Evolutionary conservation across 2,797 vertebrate species (phyloP).

Genomic region (Agapornis canus): DNA sequence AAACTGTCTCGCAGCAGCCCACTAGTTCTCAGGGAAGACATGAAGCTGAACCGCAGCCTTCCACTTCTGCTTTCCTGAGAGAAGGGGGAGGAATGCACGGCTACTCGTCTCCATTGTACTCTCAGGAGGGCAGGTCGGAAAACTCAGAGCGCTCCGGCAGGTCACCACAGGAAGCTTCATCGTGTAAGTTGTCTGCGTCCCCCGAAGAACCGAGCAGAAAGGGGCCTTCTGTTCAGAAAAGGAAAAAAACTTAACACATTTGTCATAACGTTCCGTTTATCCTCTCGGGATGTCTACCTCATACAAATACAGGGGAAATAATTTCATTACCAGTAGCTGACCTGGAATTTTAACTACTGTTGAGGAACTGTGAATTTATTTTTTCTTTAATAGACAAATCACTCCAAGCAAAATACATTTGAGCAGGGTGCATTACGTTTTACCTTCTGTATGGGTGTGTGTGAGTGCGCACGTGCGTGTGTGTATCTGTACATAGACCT

Average conservation of each 20-base stretch:
- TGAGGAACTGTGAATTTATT: conserved; percentile 79
- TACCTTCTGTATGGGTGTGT: conserved; percentile 55
- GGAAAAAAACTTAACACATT: conserved; percentile 83
- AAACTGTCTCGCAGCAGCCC: conserved; percentile 75
- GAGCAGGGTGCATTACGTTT: conserved; percentile 75
- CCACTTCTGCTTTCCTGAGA: conserved; percentile 74
- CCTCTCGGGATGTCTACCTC: conserved; percentile 84
- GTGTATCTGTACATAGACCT: conserved; percentile 48
- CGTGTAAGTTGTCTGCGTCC: conserved; percentile 73
- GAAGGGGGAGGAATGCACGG: conserved; percentile 73
- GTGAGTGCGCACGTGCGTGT: not conserved
- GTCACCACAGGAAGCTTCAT: conserved; percentile 78
- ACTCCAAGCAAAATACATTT: conserved; percentile 76
- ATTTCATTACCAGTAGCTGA: conserved; percentile 77
- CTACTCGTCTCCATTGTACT: conserved; percentile 65
- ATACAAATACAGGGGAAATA: conserved; percentile 81
- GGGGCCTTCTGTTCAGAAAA: conserved; percentile 85
- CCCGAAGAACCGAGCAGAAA: conserved; percentile 83
- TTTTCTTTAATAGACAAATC: conserved; percentile 76
- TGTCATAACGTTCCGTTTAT: conserved; percentile 46
- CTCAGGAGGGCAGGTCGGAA: conserved; percentile 78
- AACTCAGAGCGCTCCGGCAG: conserved; percentile 71
- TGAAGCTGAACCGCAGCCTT: conserved; percentile 79
- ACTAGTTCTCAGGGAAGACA: conserved; percentile 83
- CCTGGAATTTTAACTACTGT: conserved; percentile 82